Percentiles rank a stretch among this genome's conserved stretches.
Conservation (phyloP, 2,113 vertebrate species). For the Myrmophylax atrothorax region DNA sequence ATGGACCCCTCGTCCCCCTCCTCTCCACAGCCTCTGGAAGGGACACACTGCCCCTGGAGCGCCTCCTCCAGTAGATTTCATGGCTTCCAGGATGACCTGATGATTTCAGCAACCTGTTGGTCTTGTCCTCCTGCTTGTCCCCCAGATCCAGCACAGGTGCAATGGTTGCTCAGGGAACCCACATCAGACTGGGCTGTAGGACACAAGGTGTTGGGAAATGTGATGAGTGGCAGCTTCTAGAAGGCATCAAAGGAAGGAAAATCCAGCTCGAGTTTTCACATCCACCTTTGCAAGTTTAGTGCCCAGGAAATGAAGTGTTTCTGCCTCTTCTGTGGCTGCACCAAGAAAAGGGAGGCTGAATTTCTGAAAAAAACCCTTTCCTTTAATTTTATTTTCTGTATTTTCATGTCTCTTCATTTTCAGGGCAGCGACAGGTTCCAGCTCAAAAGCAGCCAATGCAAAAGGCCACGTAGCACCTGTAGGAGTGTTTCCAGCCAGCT, state of each 20-base stretch:
- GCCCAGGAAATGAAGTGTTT: background rate
- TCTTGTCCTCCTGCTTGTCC: accelerated
- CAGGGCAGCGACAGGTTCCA: background rate
- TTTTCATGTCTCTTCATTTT: background rate
- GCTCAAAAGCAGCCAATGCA: background rate
- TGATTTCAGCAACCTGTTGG: accelerated
- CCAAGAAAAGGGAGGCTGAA: background rate
- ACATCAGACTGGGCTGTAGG: accelerated
- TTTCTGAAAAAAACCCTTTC: background rate
- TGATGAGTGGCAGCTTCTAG: background rate
- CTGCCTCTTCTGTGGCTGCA: background rate
- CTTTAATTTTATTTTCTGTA: background rate
- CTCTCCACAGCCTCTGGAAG: background rate
- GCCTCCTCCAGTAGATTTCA: accelerated
- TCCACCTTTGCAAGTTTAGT: accelerated
- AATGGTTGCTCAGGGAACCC: accelerated
- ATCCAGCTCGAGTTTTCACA: background rate
- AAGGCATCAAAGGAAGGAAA: background rate
- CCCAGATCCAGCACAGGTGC: background rate
- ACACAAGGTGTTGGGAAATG: accelerated
- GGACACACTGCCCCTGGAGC: accelerated
- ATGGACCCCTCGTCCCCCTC: background rate
- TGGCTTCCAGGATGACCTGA: accelerated
- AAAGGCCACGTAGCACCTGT: accelerated
- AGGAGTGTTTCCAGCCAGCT: background rate